Conservation (phyloP, 2,888 invertebrate genomes). For the Altica lythri region DNA sequence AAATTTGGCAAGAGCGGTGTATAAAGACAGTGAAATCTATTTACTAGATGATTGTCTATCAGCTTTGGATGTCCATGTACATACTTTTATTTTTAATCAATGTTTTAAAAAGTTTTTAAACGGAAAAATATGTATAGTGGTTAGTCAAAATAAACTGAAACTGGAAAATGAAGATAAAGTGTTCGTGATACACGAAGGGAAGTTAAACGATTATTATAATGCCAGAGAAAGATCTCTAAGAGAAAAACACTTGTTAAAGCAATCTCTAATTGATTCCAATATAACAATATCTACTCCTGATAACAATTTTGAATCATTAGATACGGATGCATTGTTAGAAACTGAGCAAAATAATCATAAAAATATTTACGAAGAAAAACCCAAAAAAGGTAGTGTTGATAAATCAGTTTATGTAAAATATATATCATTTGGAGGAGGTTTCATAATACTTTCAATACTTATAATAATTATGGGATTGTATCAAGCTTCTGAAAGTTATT, state of each 20-base stretch:
- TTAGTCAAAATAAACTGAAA: slow-evolving; percentile 72
- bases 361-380: slow-evolving; percentile 45
- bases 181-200: slow-evolving; percentile 53
- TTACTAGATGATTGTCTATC: slow-evolving; percentile 86
- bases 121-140: slow-evolving; percentile 70
- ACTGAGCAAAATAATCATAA: slow-evolving; percentile 35
- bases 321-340: slow-evolving; percentile 34
- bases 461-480: slow-evolving; percentile 35
- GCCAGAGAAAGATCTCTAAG: slow-evolving; percentile 70
- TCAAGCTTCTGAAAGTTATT: slow-evolving; percentile 41
- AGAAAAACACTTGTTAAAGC: slow-evolving; percentile 60
- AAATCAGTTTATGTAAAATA: slow-evolving; percentile 44
- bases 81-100: slow-evolving; percentile 80
- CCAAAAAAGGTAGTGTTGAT: slow-evolving; percentile 43
- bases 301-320: slow-evolving; percentile 20
- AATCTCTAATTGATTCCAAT: neutral
- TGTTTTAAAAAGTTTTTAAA: slow-evolving; percentile 68
- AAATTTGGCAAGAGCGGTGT: slow-evolving; percentile 81
- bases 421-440: slow-evolving; percentile 43
- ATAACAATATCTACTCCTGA: slow-evolving; percentile 52
- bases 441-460: slow-evolving; percentile 35
- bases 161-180: slow-evolving; percentile 57
- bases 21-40: slow-evolving; percentile 81
- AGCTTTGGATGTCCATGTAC: slow-evolving; percentile 87
- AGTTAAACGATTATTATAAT: slow-evolving; percentile 64